A percentile compares a stretch with the other conserved stretches of the same genome.
Conservation (phyloP, 1,140 invertebrate species). For the Microplitis mediator region DNA sequence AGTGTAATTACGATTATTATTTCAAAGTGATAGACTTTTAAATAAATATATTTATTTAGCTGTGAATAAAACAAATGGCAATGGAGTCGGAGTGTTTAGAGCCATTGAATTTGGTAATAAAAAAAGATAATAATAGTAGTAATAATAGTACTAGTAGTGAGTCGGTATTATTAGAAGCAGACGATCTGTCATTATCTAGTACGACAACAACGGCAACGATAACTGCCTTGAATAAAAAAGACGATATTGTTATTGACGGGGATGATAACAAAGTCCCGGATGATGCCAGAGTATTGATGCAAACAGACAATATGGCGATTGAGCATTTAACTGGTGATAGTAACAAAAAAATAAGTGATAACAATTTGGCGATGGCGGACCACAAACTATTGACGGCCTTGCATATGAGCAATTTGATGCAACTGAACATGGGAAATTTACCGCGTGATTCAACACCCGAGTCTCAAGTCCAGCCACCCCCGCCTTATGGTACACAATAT, state of each 20-base stretch:
- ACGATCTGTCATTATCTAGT: slow-evolving; percentile 15
- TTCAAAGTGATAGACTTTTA: slow-evolving; percentile 9
- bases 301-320: slow-evolving; percentile 54
- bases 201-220: neutral
- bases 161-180: slow-evolving; percentile 7
- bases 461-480: slow-evolving; percentile 27
- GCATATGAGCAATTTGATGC: slow-evolving; percentile 67
- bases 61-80: slow-evolving; percentile 38
- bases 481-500: slow-evolving; percentile 49
- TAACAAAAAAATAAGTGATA: slow-evolving; percentile 47
- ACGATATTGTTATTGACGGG: too few species aligned
- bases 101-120: slow-evolving; percentile 60
- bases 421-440: slow-evolving; percentile 49
- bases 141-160: slow-evolving; percentile 22
- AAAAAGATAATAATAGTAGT: slow-evolving; percentile 47
- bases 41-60: neutral
- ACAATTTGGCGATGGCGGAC: slow-evolving; percentile 57
- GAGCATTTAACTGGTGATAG: slow-evolving; percentile 48
- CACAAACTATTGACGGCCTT: slow-evolving; percentile 67
- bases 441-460: slow-evolving; percentile 44
- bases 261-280: neutral
- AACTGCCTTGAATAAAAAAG: slow-evolving; percentile 24
- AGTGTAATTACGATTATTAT: neutral
- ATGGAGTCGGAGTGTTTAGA: slow-evolving; percentile 62
- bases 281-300: slow-evolving; percentile 42